Evolutionary conservation across 2,888 invertebrate species (phyloP).

Genomic region (Hirtodrosophila histrioides): DNA sequence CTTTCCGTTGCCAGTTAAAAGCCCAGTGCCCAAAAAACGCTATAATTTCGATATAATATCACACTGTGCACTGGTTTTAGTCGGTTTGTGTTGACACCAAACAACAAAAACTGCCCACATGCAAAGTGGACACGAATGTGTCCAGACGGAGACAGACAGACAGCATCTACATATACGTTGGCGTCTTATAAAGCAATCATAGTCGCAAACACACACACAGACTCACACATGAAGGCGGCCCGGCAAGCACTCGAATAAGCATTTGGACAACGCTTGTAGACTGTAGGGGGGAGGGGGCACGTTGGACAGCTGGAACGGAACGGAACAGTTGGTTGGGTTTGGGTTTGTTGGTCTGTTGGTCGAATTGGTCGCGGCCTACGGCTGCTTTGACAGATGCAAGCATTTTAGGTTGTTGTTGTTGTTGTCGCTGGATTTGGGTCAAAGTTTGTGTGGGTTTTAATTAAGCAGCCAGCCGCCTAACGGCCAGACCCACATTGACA

Average conservation of each 20-base stretch:
- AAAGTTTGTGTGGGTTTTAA: constrained; percentile 75
- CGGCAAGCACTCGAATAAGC: constrained; percentile 24
- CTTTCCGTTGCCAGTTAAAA: too few relatives aligned
- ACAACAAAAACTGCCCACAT: constrained; percentile 67
- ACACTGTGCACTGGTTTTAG: constrained; percentile 43
- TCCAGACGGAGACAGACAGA: constrained; percentile 44
- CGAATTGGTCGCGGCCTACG: constrained; percentile 61
- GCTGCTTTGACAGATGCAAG: constrained; percentile 31
- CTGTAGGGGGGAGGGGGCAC: constrained; percentile 10
- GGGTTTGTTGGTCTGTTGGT: constrained; percentile 26
- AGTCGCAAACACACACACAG: constrained; percentile 19
- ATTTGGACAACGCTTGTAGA: constrained; percentile 41
- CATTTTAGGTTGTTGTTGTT: constrained; percentile 36
- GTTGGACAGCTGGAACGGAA: constrained; percentile 36
- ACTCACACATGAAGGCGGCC: constrained; percentile 11
- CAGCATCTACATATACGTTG: constrained; percentile 57
- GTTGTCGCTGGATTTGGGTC: constrained; percentile 66
- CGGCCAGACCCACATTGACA: constrained; percentile 56
- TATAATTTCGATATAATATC: constrained; percentile 23
- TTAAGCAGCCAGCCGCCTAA: constrained; percentile 65
- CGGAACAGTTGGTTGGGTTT: constrained; percentile 36
- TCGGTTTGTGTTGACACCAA: constrained; percentile 46
- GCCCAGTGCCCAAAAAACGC: not conserved
- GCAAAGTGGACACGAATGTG: constrained; percentile 59
- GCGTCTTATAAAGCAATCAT: constrained; percentile 73